Conservation (phyloP, 2,113 vertebrate species). For the Bubo blakistoni region DNA sequence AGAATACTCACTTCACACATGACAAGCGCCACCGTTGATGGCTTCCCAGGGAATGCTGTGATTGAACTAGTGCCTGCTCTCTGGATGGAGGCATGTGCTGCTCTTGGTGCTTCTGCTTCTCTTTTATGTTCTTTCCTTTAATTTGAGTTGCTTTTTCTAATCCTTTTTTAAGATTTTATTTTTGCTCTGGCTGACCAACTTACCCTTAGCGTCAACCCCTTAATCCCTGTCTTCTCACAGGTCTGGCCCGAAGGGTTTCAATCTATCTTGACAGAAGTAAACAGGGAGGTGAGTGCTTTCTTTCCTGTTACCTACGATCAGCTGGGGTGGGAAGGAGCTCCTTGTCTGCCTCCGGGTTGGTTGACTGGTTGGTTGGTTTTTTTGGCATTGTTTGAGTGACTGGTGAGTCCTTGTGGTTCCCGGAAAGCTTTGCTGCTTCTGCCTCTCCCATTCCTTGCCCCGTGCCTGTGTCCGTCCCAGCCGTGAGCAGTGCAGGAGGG, state of each 20-base stretch:
- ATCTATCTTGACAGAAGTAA: conserved; percentile 92
- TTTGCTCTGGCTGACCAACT: conserved; percentile 43
- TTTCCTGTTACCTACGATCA: conserved; percentile 9
- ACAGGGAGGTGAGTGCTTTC: conserved; percentile 87
- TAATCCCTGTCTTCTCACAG: conserved; percentile 74
- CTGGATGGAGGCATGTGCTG: conserved; percentile 3
- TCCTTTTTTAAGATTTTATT: not conserved
- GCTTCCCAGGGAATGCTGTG: not conserved
- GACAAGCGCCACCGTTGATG: not conserved
- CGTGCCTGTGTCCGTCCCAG: not conserved
- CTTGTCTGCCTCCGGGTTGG: not conserved
- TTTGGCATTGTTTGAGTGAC: not conserved
- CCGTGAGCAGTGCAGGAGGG: not conserved
- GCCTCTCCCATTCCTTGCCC: not conserved
- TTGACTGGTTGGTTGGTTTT: not conserved
- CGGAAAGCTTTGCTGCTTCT: not conserved
- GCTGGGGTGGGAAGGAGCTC: conserved; percentile 2
- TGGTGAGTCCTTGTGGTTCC: not conserved
- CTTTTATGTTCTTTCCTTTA: not conserved
- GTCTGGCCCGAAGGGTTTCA: conserved; percentile 89
- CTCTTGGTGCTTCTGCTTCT: conserved; percentile 34
- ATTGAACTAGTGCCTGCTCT: not conserved
- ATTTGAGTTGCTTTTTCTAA: not conserved
- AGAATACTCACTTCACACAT: not conserved
- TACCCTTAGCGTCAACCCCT: conserved; percentile 35